These are phyloP conservation scores for Apantesis nais DNA, from an alignment of 2,888 invertebrate species.

Conservation along the genomic window DNA sequence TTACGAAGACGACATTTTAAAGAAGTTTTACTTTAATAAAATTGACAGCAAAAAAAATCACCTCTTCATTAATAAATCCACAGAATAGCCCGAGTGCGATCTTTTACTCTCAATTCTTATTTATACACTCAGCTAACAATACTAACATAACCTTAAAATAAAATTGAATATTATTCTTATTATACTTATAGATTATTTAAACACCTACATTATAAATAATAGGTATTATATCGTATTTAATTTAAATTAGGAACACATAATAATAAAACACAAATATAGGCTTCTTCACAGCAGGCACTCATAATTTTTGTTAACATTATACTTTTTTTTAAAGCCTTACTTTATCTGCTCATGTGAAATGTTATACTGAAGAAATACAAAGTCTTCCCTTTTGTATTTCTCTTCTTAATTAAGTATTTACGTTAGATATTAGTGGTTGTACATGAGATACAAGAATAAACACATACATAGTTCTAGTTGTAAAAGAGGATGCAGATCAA, in stretches of 20 bases:
- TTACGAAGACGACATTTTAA: neutral
- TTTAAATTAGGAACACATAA: neutral
- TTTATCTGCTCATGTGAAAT: too few relatives aligned
- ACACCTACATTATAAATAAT: neutral
- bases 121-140: neutral
- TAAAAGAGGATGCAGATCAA: neutral
- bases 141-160: neutral
- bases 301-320: neutral
- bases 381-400: too few relatives aligned
- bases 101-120: neutral
- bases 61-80: neutral
- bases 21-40: neutral
- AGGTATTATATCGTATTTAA: neutral
- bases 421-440: too few relatives aligned
- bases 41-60: neutral
- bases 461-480: neutral
- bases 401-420: too few relatives aligned
- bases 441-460: neutral
- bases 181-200: neutral
- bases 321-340: neutral
- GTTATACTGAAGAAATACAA: neutral
- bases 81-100: neutral
- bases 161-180: neutral
- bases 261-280: neutral
- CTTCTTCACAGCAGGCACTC: neutral